A percentile compares a stretch with the other conserved stretches of the same genome.
Conservation (phyloP, 2,888 invertebrate species). For the Lamellibrachia columna region DNA sequence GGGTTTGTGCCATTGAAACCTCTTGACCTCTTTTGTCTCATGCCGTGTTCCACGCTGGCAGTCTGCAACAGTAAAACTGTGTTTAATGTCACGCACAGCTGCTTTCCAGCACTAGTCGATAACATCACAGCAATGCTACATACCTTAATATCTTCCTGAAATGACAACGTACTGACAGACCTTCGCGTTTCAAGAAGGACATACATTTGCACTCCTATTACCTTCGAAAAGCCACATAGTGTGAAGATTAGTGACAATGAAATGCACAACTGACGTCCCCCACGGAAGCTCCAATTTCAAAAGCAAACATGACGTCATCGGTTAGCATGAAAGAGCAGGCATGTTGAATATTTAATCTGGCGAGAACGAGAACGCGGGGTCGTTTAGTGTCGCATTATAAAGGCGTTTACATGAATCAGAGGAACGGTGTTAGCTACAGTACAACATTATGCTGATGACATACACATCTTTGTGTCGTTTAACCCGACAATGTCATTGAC, state of each 20-base stretch:
- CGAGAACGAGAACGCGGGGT: not conserved
- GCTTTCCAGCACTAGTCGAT: not conserved
- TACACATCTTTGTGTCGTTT: too few species aligned
- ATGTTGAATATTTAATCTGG: not conserved
- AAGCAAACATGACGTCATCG: not conserved
- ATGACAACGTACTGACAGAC: not conserved
- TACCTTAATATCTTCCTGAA: not conserved
- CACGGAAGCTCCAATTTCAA: not conserved
- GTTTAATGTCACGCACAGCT: constrained; percentile 5
- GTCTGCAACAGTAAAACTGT: not conserved
- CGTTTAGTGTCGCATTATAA: not conserved
- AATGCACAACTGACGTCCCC: not conserved
- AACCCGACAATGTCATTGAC: too few species aligned
- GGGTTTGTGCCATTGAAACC: not conserved
- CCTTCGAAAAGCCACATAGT: not conserved
- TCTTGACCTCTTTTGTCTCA: not conserved
- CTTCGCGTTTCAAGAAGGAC: not conserved
- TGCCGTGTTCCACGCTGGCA: not conserved
- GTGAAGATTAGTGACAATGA: not conserved
- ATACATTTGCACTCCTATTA: not conserved
- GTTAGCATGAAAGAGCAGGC: not conserved
- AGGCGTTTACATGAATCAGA: not conserved
- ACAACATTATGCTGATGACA: not conserved
- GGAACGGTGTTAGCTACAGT: not conserved
- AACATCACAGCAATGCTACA: not conserved